Base-by-base conservation (phyloP, 2,797 vertebrate genomes). In the Carcharodon carcharias region DNA sequence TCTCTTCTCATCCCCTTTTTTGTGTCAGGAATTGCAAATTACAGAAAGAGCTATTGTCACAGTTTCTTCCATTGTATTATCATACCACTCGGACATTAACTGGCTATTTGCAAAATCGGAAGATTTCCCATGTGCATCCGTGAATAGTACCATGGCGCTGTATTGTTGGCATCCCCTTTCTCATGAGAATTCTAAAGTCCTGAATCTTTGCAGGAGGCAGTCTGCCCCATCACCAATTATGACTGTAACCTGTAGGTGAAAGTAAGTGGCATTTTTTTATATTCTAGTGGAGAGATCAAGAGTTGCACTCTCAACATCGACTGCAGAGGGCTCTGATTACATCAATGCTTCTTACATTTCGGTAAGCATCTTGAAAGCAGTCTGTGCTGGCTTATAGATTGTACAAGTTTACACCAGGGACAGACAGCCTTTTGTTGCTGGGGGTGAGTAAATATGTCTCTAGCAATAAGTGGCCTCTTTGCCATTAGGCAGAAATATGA, bases 261-360 rank as follows among this genome's bases (percentile, higher is more conserved):
- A 56, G 54, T 58, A 94, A 56, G 56, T 1, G 85, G 96, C 96
- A 54, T 67, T 97, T 96, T 97, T 69, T 96, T 50, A 67, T 45
- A 61, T 98, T 98, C 80, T 97, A 99, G 99, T 98, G 96, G 99
- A 99, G 97, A 98, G 98, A 97, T 99, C 98, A 11, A 98, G 99
- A 96, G 99, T 99, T 93, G 98, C 98, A 96, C 98, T 99, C 97
- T 98, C 98, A 0, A 98, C 98, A 0, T 96, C 98, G 21, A 97
- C 97, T 35, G 98, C 98, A 96, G 99, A 99, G 96, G 97, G 98
- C 1, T 98, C 98, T 3, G 99, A 99, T 97, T 99, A 99, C 97
- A 99, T 99, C 96, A 99, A 99, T 96, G 99, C 99, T 23, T 99
- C 99, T 8, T 99, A 99, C 96, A 97, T 99, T 95, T 97, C 98